These are phyloP conservation scores for Siniperca scherzeri DNA, from an alignment of 2,797 vertebrate genomes.

Conservation along the genomic window DNA sequence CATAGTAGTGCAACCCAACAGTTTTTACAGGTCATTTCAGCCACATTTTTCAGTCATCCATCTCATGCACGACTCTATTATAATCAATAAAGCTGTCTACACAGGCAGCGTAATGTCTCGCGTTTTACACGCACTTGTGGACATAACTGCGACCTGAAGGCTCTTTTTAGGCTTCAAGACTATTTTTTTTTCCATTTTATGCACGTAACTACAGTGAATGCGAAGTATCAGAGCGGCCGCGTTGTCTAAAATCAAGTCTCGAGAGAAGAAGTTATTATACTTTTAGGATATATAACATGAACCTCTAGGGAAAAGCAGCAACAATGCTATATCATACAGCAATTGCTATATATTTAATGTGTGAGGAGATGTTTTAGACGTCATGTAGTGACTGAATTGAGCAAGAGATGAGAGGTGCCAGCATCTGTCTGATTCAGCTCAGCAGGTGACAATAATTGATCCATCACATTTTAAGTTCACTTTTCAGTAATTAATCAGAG, in stretches of 20 bases:
- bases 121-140: not conserved
- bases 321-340: not conserved
- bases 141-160: not conserved
- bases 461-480: not conserved
- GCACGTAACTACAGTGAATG: not conserved
- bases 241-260: not conserved
- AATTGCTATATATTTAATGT: not conserved
- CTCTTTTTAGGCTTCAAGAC: not conserved
- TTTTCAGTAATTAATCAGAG: not conserved
- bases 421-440: not conserved
- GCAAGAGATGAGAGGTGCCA: not conserved
- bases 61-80: not conserved
- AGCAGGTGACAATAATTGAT: constrained; percentile 3
- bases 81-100: not conserved
- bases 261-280: not conserved
- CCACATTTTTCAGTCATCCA: not conserved
- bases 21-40: not conserved
- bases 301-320: not conserved
- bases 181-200: not conserved
- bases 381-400: not conserved
- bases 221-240: not conserved
- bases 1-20: not conserved
- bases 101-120: no score
- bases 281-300: not conserved
- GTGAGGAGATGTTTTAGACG: not conserved